Percentiles rank a stretch among this genome's conserved stretches.
These are phyloP conservation scores for Lethrus apterus DNA, from an alignment of 1,140 invertebrate species.

Conservation along the genomic window DNA sequence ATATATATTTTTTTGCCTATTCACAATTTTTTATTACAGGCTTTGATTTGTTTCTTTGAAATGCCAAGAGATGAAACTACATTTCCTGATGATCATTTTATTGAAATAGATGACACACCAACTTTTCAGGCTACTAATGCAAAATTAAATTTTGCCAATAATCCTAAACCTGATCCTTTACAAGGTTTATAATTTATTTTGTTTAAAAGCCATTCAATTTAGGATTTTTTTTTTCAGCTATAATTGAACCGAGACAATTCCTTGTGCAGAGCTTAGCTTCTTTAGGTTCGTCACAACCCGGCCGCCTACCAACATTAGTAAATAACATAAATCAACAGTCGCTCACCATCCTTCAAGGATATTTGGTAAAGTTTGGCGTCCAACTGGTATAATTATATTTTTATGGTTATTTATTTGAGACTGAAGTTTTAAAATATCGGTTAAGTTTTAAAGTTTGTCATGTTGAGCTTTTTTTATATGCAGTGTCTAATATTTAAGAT, in stretches of 20 bases:
- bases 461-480: neutral
- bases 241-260: conserved; percentile 62
- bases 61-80: conserved; percentile 72
- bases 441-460: neutral
- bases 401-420: conserved; percentile 11
- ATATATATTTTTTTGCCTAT: conserved; percentile 5
- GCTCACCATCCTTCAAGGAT: conserved; percentile 34
- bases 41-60: conserved; percentile 81
- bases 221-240: conserved; percentile 41
- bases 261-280: conserved; percentile 63
- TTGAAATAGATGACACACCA: conserved; percentile 76
- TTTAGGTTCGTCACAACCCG: conserved; percentile 53
- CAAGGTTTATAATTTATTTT: conserved; percentile 28
- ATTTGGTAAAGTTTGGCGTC: conserved; percentile 36
- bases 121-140: conserved; percentile 87
- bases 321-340: conserved; percentile 30
- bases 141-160: conserved; percentile 77
- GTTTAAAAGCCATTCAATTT: conserved; percentile 16
- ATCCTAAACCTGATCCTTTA: conserved; percentile 63
- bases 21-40: conserved; percentile 49
- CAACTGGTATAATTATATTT: conserved; percentile 29
- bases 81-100: conserved; percentile 77
- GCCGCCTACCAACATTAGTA: conserved; percentile 48
- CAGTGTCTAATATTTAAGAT: neutral
- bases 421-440: no score